Evolutionary conservation across 2,888 invertebrate species (phyloP), one percentile per base, ranked within the genome.

Genomic region (Tridacna gigas): DNA sequence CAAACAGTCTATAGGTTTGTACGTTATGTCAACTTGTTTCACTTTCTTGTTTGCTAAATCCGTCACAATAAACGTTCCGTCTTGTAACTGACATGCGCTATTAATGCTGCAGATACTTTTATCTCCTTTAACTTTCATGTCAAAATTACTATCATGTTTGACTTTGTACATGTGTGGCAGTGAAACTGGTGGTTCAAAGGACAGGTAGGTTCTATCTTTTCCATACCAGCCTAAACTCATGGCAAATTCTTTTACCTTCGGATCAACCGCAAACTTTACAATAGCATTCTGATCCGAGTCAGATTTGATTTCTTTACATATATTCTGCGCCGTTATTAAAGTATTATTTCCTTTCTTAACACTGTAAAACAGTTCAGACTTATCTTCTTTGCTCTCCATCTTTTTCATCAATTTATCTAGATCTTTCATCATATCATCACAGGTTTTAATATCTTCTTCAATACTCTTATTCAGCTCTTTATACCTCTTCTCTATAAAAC

Each of bases 201-300:
- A 79, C 18, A 85, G 85, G n/a, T 74, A 85, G 20, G 85, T 85
- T 25, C 77, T 77, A 51, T 85, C 82, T 66, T 85, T 85, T 0
- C 85, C 85, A 74, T 77, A 85, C 85, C 85, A 85, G 9, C 79
- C 22, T 65, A 85, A 67, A 48, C 69, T 71, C 66, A 79, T 77
- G 13, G 82, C 85, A 45, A 85, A 85, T 15, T 65, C 69, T 56
- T 85, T 79, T 2, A 85, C 82, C 60, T 82, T 85, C 13, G 85
- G 82, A 45, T 85, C 85, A 20, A 85, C 79, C 11, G 74, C 63
- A 77, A 85, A 82, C 25, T 82, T 82, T 0, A 82, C 80, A n/a
- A 84, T 80, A n/a, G 78, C 83, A 56, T 51, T 75, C 69, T 67
- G 77, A 15, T 48, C 26, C 12, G n/a, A 26, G n/a, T 51, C 48